Base-by-base conservation (phyloP, 2,113 vertebrate species). In the Syngnathus scovelli region DNA sequence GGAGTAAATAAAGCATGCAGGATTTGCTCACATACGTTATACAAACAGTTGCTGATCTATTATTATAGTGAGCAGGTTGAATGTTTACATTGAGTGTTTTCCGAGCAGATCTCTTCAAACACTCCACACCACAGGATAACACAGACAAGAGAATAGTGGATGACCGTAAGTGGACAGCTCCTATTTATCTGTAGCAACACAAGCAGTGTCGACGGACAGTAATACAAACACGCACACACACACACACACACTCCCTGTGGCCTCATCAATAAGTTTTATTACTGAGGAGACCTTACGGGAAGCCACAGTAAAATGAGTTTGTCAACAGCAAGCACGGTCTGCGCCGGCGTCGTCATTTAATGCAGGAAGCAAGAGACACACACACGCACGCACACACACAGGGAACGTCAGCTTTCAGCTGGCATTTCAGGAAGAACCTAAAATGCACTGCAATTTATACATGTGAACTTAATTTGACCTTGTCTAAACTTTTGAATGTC, bases 241-340 rank as follows among this genome's bases (percentile, higher is more conserved):
- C 64, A 23, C 60, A 44, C 44, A 5, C 80, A 76, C 69, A 5
- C 71, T 84, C 78, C 66, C 74, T n/a, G 60, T 2, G 70, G 73
- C 79, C 78, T 86, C 86, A 79, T 89, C 86, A 85, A 85, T 86
- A 83, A 86, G 74, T 65, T 71, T 73, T 76, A 85, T 80, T 85
- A 85, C 77, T 37, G 76, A 81, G 79, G 58, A 82, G 76, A 83
- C 78, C 82, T 81, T 79, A 85, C 65, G 27, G 85, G 82, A 87
- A 79, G 84, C 78, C 78, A 63, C 74, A 68, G 80, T 88, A 85
- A 48, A 88, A 90, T 88, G 77, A 90, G 78, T 78, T 78, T 82
- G 86, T 89, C 85, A 87, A 85, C 81, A 74, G 80, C 78, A 69
- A 83, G 79, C 80, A 73, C 70, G 75, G 80, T 71, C 72, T 71